phyloP scores from a whole-genome alignment of 2,797 vertebrate genomes.

The Micropoecilia bifurca region DNA sequence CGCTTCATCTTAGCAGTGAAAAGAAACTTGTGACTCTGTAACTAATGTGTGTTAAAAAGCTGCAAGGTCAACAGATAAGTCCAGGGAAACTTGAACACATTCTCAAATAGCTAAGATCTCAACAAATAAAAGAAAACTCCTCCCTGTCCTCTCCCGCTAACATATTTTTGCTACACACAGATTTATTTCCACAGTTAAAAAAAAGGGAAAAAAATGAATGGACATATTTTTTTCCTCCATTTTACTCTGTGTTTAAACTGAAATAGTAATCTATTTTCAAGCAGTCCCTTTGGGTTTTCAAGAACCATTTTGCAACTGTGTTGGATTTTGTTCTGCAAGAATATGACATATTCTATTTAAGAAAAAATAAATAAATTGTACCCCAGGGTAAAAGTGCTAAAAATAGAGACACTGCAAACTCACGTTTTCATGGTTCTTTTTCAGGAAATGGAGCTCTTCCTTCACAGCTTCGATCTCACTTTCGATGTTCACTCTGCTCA shows the following conservation, averaged over 20 bases:
- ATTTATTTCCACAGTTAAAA: neutral
- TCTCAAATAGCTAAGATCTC: neutral
- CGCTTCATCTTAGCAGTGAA: neutral
- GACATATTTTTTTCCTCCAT: neutral
- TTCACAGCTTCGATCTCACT: slow-evolving; percentile 89
- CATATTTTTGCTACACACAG: neutral
- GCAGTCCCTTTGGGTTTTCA: neutral
- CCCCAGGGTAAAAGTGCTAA: neutral
- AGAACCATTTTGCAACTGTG: neutral
- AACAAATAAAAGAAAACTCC: neutral
- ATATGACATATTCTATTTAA: neutral
- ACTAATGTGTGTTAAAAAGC: neutral
- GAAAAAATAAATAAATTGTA: neutral
- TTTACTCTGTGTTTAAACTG: neutral
- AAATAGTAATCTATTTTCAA: neutral
- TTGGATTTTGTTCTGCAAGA: neutral
- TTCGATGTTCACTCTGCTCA: slow-evolving; percentile 89
- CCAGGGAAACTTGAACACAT: no score
- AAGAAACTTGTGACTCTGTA: neutral
- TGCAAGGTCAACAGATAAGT: slow-evolving; percentile 6
- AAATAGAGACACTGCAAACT: slow-evolving; percentile 25
- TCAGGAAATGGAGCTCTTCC: slow-evolving; percentile 91
- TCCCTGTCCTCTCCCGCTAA: neutral
- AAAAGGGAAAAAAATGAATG: neutral
- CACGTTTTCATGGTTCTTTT: slow-evolving; percentile 88